Conservation (phyloP, 1,140 invertebrate genomes). For the Hyphantria cunea region DNA sequence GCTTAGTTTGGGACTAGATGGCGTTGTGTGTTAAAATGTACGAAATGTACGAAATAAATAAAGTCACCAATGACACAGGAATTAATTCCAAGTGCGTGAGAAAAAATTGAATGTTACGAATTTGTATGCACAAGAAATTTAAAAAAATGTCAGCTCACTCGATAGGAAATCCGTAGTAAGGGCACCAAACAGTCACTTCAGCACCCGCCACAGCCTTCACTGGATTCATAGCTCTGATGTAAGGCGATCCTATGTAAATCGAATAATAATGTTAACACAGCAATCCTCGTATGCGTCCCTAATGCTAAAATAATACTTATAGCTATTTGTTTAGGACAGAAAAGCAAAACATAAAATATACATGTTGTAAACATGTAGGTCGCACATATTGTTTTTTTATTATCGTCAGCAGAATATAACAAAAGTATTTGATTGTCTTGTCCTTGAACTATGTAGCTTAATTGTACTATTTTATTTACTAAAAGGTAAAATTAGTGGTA, state of each 20-base stretch:
- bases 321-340: constrained; percentile 30
- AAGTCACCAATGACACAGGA: too few relatives aligned
- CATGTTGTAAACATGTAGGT: constrained; percentile 5
- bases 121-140: background rate
- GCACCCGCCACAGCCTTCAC: constrained; percentile 91
- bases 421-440: constrained; percentile 7
- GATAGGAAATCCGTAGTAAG: constrained; percentile 94
- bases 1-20: too few relatives aligned
- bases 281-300: constrained; percentile 17
- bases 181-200: constrained; percentile 90
- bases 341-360: constrained; percentile 20
- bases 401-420: constrained; percentile 6
- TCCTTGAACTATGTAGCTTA: background rate
- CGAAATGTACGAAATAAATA: too few relatives aligned
- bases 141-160: constrained; percentile 66
- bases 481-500: too few relatives aligned
- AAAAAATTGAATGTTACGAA: too few relatives aligned
- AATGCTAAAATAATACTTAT: constrained; percentile 28
- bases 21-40: too few relatives aligned
- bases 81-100: too few relatives aligned
- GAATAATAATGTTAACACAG: constrained; percentile 29
- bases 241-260: constrained; percentile 87
- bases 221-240: constrained; percentile 90
- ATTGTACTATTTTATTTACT: too few relatives aligned
- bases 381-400: constrained; percentile 21